phyloP scores from a whole-genome alignment of 2,888 invertebrate genomes.

The Cephus sareptanus region DNA sequence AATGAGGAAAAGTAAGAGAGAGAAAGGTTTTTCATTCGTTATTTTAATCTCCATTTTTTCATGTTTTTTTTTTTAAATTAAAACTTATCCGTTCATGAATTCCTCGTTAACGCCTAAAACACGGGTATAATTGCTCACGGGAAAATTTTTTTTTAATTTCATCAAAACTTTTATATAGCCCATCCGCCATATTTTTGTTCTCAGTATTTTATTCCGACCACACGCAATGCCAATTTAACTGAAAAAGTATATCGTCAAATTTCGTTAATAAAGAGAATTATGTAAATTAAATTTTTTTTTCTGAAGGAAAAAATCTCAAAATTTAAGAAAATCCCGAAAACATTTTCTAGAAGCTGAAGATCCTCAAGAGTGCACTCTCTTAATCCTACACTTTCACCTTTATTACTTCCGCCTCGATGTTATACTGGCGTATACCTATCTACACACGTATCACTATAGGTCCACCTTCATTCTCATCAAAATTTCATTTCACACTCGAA shows the following conservation, averaged over 20 bases:
- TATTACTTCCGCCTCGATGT: neutral
- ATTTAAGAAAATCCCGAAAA: neutral
- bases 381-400: neutral
- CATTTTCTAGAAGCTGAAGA: neutral
- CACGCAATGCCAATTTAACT: neutral
- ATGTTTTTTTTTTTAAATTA: neutral
- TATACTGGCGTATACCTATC: neutral
- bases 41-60: neutral
- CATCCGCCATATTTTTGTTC: neutral
- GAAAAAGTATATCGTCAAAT: neutral
- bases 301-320: rapidly evolving
- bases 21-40: neutral
- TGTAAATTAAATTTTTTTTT: neutral
- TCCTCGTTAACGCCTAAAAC: neutral
- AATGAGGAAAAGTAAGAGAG: neutral
- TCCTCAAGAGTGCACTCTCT: neutral
- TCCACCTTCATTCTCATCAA: neutral
- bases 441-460: neutral
- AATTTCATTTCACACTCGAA: neutral
- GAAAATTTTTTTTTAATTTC: neutral
- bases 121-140: neutral
- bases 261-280: neutral
- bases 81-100: neutral
- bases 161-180: neutral
- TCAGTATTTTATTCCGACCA: neutral